Evolutionary conservation across 2,888 invertebrate genomes (phyloP).

Genomic region (Drosophila multiciliata): DNA sequence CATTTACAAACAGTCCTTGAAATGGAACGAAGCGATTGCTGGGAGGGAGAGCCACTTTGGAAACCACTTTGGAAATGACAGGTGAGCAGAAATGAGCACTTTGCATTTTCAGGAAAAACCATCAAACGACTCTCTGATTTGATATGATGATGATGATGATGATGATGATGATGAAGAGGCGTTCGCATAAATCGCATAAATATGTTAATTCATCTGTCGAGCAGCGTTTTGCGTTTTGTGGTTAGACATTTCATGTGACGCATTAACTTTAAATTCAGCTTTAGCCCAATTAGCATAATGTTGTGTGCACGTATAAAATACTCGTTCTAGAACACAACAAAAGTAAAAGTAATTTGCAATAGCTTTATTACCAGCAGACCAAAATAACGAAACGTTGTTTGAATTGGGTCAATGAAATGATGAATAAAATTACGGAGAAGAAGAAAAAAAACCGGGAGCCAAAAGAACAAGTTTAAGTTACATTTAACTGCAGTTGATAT

Average conservation of each 20-base stretch:
- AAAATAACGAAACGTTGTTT: slow-evolving; percentile 12
- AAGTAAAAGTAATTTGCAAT: slow-evolving; percentile 50
- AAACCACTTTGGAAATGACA: slow-evolving; percentile 45
- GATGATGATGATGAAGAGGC: slow-evolving; percentile 63
- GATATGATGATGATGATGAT: slow-evolving; percentile 53
- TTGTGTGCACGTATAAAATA: slow-evolving; percentile 39
- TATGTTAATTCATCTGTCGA: slow-evolving; percentile 69
- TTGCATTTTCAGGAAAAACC: slow-evolving; percentile 58
- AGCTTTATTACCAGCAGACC: slow-evolving; percentile 13
- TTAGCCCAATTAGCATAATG: slow-evolving; percentile 65
- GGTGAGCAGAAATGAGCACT: slow-evolving; percentile 70
- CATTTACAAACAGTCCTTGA: slow-evolving; percentile 79
- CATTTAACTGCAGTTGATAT: slow-evolving; percentile 17
- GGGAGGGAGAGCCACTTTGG: slow-evolving; percentile 12
- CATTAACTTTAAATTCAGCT: slow-evolving; percentile 61
- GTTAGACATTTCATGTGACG: slow-evolving; percentile 44
- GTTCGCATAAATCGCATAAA: slow-evolving; percentile 79
- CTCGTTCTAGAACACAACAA: slow-evolving; percentile 44
- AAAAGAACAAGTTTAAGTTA: slow-evolving; percentile 25
- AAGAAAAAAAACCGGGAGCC: slow-evolving; percentile 4
- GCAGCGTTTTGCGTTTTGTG: slow-evolving; percentile 52
- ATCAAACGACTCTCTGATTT: slow-evolving; percentile 37
- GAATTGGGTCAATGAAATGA: slow-evolving; percentile 64
- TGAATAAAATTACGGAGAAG: slow-evolving; percentile 47
- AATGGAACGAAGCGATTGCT: slow-evolving; percentile 18